These are phyloP conservation scores for Pachymerium ferrugineum DNA, from an alignment of 2,888 invertebrate species.

Conservation along the genomic window DNA sequence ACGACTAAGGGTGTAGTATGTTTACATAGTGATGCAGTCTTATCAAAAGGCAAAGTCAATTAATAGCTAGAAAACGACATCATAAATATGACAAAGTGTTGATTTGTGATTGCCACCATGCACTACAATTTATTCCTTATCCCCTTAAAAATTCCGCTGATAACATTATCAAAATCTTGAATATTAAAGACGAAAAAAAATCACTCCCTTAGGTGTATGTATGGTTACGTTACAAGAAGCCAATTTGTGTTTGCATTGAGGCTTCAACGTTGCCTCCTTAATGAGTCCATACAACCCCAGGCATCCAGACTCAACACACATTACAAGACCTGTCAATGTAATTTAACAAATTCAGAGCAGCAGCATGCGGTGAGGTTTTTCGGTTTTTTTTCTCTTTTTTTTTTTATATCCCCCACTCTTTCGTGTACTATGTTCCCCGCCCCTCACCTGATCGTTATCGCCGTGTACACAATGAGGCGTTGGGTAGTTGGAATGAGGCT, in stretches of 20 bases:
- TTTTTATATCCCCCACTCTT: background rate
- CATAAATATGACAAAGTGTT: too few relatives aligned
- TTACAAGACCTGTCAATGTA: constrained; percentile 27
- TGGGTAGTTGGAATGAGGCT: constrained; percentile 16
- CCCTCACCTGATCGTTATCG: constrained; percentile 24
- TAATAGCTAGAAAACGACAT: too few relatives aligned
- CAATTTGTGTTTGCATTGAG: constrained; percentile 11
- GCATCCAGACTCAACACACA: constrained; percentile 10
- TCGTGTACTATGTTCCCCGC: too few relatives aligned
- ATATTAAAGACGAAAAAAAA: background rate
- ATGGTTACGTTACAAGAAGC: background rate
- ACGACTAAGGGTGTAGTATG: too few relatives aligned
- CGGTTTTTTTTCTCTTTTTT: constrained; percentile 4
- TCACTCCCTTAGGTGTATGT: background rate
- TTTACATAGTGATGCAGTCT: too few relatives aligned
- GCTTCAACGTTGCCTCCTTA: constrained; percentile 7
- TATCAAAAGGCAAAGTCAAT: too few relatives aligned
- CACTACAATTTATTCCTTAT: too few relatives aligned
- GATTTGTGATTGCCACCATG: too few relatives aligned
- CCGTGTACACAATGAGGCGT: constrained; percentile 20
- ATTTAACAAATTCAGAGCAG: constrained; percentile 27
- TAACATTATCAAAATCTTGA: too few relatives aligned
- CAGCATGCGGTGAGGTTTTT: constrained; percentile 8
- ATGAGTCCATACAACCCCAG: constrained; percentile 25
- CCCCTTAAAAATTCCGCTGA: too few relatives aligned